Base-by-base conservation (phyloP, 2,888 invertebrate genomes). In the Drosophila emarginata region DNA sequence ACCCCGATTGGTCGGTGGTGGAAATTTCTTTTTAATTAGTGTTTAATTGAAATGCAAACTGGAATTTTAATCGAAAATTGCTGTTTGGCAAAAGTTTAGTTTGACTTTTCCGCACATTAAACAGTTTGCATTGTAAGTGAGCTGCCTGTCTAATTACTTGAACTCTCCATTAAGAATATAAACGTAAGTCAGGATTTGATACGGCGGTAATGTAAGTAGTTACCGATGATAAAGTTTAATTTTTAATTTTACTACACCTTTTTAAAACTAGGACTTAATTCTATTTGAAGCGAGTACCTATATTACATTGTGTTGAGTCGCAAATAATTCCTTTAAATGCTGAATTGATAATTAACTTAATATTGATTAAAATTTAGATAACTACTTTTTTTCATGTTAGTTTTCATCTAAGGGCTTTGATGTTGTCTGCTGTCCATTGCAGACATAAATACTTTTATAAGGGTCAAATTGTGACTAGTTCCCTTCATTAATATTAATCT, bases 21-120 rank as follows among this genome's bases (percentile, higher is more conserved):
- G 78, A 78, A 87, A 86, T 80, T 83, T 80, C 86, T 83, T 67
- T 88, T 87, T 83, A 83, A 83, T 83, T 83, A 83, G 86, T 74
- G 78, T 86, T 87, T 83, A 87, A 83, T 83, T 83, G 88, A 82
- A 87, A 78, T 72, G 88, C 82, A 72, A 85, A 76, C 88, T 85
- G 88, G 87, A 87, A 87, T 83, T 87, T 82, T 87, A 82, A 82
- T 82, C 85, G 82, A 82, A 82, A 82, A 87, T 87, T 74, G 78
- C 77, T 74, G 64, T 56, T 68, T 56, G 51, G 56, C 45, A 74
- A 78, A 59, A 72, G 67, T 70, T 74, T 53, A 64, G 70, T 73
- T 81, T 70, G 67, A 71, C 79, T 84, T 77, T 84, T 87, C 82
- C 79, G 79, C 72, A 75, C 65, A 59, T 72, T 71, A 65, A 40